Percentiles rank a stretch among this genome's conserved stretches.
Evolutionary conservation across 2,797 vertebrate species (phyloP).

Genomic region (Gymnopithys bicolor): DNA sequence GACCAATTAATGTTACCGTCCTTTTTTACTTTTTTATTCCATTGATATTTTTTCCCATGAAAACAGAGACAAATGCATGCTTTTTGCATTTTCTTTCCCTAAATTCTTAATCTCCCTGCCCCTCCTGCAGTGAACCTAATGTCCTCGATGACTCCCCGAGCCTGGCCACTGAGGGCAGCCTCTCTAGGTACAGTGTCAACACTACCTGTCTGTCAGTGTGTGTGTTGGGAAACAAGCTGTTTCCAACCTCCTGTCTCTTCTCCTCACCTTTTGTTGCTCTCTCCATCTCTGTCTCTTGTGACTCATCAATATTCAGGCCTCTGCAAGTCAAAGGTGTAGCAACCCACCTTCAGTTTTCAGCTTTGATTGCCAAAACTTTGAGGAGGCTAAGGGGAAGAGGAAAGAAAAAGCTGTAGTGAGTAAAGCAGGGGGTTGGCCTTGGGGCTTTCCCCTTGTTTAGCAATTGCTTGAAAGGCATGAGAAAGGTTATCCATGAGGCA

Average conservation of each 20-base stretch:
- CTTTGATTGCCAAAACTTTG: conserved; percentile 41
- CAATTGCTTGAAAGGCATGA: conserved; percentile 9
- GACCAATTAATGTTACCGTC: conserved; percentile 75
- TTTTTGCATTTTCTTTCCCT: conserved; percentile 84
- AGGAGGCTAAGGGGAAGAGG: neutral
- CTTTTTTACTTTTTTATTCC: conserved; percentile 74
- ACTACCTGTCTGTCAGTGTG: conserved; percentile 87
- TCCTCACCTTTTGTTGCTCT: conserved; percentile 70
- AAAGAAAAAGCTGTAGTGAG: neutral
- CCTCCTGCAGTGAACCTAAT: conserved; percentile 99
- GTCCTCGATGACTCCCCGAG: conserved; percentile 99
- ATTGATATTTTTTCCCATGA: conserved; percentile 74
- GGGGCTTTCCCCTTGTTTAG: neutral
- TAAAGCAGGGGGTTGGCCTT: neutral
- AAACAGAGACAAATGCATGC: conserved; percentile 80
- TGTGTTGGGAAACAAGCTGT: conserved; percentile 81
- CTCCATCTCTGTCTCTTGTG: conserved; percentile 80
- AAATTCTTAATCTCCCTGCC: conserved; percentile 91
- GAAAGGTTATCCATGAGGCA: neutral
- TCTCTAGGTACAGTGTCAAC: conserved; percentile 99
- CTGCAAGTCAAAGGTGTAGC: conserved; percentile 83
- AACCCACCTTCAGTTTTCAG: conserved; percentile 71
- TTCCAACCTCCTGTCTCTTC: conserved; percentile 76
- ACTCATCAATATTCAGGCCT: conserved; percentile 77
- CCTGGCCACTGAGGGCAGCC: conserved; percentile 98